phyloP scores from a whole-genome alignment of 1,140 invertebrate genomes.

The Aphidius gifuensis region DNA sequence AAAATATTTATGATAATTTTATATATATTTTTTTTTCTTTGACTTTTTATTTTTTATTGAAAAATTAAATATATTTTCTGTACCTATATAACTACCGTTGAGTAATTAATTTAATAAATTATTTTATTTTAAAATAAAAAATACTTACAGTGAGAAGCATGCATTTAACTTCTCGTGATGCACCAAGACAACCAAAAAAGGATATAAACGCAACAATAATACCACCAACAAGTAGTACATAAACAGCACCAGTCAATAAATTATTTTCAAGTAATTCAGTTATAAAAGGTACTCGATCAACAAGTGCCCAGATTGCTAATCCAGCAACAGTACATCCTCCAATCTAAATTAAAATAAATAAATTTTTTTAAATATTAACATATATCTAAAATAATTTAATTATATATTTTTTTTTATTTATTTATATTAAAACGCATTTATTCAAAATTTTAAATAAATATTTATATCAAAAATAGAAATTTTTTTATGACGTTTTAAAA shows the following conservation, averaged over 20 bases:
- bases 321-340: constrained; percentile 74
- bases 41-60: no score
- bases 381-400: constrained; percentile 3
- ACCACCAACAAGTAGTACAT: constrained; percentile 77
- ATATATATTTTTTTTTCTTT: no score
- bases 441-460: neutral
- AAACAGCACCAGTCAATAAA: constrained; percentile 77
- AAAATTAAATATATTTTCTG: no score
- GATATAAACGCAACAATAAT: constrained; percentile 73
- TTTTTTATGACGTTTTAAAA: constrained; percentile 1
- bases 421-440: neutral
- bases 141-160: constrained; percentile 76
- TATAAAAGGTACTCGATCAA: constrained; percentile 74
- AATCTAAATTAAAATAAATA: constrained; percentile 55
- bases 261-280: constrained; percentile 79
- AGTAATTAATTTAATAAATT: no score
- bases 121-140: no score
- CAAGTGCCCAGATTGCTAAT: constrained; percentile 76
- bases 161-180: constrained; percentile 84
- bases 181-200: constrained; percentile 82
- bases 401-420: constrained; percentile 1
- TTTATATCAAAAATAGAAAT: constrained; percentile 3
- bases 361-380: no score
- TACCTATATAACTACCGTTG: no score
- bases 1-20: no score